Percentiles rank a stretch among this genome's conserved stretches.
phyloP scores from a whole-genome alignment of 2,797 vertebrate species.

The Chloroceryle inda region DNA sequence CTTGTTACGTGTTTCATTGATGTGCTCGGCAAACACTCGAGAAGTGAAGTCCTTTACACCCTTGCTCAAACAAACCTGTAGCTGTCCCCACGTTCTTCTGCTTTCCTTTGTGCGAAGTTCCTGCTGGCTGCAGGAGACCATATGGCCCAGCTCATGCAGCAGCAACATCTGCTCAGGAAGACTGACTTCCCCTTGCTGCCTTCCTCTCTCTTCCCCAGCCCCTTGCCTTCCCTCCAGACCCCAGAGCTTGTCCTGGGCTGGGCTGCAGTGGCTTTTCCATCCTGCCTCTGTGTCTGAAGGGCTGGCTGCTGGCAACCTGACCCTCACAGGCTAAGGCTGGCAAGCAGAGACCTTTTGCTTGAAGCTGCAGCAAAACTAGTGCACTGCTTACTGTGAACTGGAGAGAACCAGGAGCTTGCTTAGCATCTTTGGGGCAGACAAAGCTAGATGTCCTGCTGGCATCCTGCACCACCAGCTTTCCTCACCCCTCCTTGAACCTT shows the following conservation, averaged over 20 bases:
- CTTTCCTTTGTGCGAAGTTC: background rate
- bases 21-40: background rate
- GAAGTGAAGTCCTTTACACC: background rate
- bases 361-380: background rate
- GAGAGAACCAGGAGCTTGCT: background rate
- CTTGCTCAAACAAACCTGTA: background rate
- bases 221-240: background rate
- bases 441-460: background rate
- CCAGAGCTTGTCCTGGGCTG: background rate
- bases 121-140: conserved; percentile 1
- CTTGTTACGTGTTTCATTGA: background rate
- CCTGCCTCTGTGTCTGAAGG: background rate
- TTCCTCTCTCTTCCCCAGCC: conserved; percentile 14
- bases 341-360: background rate
- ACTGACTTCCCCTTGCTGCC: background rate
- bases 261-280: background rate
- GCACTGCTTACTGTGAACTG: background rate
- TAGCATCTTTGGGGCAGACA: fast-evolving
- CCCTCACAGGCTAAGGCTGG: background rate
- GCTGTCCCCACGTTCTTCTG: background rate
- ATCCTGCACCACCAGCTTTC: background rate
- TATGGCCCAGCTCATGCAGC: background rate
- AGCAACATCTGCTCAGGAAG: conserved; percentile 34
- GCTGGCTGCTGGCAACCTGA: background rate
- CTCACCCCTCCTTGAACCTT: background rate